Percentiles rank a stretch among this genome's conserved stretches.
Evolutionary conservation across 2,888 invertebrate genomes (phyloP).

Genomic region (Ochlodes sylvanus): DNA sequence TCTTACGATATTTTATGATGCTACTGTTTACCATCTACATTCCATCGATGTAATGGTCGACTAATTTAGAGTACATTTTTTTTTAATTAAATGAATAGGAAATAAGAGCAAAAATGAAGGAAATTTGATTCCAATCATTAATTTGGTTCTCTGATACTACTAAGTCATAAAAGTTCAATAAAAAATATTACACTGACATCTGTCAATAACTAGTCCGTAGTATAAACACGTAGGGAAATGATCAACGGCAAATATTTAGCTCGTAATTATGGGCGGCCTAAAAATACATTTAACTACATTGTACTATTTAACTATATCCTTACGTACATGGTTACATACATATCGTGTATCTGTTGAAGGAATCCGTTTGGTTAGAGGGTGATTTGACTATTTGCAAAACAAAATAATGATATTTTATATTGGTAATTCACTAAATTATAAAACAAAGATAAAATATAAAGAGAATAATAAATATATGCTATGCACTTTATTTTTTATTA

Average conservation of each 20-base stretch:
- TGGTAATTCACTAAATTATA: no score
- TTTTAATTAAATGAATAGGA: not conserved
- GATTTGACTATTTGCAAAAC: no score
- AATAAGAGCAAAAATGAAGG: not conserved
- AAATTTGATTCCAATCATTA: not conserved
- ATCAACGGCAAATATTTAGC: slow-evolving; percentile 20
- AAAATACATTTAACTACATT: no score
- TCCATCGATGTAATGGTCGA: not conserved
- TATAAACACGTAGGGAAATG: slow-evolving; percentile 29
- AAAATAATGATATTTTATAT: no score
- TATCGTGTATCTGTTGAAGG: no score
- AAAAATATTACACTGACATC: slow-evolving; percentile 17
- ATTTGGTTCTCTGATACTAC: not conserved
- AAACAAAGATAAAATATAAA: no score
- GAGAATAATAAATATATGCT: no score
- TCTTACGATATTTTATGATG: slow-evolving; percentile 2
- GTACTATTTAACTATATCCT: slow-evolving; percentile 9
- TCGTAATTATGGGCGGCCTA: slow-evolving; percentile 16
- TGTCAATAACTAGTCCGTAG: slow-evolving; percentile 21
- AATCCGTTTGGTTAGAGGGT: no score
- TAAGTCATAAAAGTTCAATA: slow-evolving; percentile 23
- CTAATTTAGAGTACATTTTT: not conserved
- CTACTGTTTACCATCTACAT: slow-evolving; percentile 16
- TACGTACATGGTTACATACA: not conserved
- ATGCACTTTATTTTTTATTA: no score